phyloP scores from a whole-genome alignment of 2,113 vertebrate species.

The Eira barbara region DNA sequence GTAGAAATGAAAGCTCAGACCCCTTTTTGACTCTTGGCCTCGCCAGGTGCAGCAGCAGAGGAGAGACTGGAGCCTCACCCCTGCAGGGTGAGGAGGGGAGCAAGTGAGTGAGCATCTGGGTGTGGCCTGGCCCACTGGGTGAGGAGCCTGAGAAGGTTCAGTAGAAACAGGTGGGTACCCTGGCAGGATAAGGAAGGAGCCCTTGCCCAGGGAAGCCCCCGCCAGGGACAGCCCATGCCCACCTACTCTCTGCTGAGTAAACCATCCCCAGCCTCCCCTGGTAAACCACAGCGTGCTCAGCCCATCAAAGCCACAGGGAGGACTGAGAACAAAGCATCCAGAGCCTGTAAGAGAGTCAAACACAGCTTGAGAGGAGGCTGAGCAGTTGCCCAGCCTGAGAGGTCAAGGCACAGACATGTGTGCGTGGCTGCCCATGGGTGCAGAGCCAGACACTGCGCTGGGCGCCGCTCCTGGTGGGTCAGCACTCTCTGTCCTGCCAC shows the following conservation, averaged over 20 bases:
- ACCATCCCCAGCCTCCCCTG: neutral
- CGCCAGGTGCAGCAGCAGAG: neutral
- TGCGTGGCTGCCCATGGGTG: rapidly evolving
- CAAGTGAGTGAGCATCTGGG: neutral
- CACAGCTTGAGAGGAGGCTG: neutral
- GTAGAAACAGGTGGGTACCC: neutral
- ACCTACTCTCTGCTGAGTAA: neutral
- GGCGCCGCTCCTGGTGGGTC: neutral
- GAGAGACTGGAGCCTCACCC: neutral
- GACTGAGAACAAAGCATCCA: neutral
- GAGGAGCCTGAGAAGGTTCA: neutral
- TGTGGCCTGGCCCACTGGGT: too few species aligned
- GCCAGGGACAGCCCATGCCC: neutral
- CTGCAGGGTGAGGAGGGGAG: neutral
- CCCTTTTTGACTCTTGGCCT: neutral
- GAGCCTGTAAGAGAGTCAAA: neutral
- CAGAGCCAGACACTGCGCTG: rapidly evolving
- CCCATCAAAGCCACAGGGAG: neutral
- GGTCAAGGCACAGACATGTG: rapidly evolving
- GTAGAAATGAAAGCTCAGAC: neutral
- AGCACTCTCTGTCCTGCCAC: neutral
- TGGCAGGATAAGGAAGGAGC: neutral
- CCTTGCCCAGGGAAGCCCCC: neutral
- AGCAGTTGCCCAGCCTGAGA: neutral
- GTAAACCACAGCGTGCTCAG: neutral